Conservation (phyloP, 2,888 invertebrate genomes). For the Muscina levida region DNA sequence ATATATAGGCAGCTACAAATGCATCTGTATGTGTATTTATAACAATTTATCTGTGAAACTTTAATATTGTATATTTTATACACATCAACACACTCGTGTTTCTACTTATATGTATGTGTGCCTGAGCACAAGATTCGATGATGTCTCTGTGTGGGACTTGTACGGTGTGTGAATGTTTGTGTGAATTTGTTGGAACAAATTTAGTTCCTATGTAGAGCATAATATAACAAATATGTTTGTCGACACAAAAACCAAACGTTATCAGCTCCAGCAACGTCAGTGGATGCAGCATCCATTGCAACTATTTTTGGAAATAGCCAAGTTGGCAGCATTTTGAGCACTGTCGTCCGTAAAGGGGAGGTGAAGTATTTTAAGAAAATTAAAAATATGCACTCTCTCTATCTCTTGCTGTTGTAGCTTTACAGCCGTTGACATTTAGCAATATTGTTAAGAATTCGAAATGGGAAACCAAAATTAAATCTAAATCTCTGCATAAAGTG, state of each 20-base stretch:
- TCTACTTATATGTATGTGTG: constrained; percentile 22
- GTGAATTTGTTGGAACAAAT: constrained; percentile 47
- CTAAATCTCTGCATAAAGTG: no score
- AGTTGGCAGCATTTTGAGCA: constrained; percentile 60
- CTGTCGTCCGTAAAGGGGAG: constrained; percentile 35
- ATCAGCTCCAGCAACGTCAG: constrained; percentile 19
- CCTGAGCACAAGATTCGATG: constrained; percentile 32
- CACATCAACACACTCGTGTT: no score
- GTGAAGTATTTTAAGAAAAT: constrained; percentile 65
- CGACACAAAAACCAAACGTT: constrained; percentile 51
- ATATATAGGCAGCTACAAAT: neutral
- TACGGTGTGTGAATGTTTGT: constrained; percentile 19
- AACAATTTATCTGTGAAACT: constrained; percentile 44
- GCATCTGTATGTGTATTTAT: constrained; percentile 43
- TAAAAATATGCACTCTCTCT: constrained; percentile 51
- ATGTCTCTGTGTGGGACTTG: neutral
- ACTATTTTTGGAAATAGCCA: constrained; percentile 48
- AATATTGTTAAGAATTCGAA: constrained; percentile 44
- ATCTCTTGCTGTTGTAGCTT: no score
- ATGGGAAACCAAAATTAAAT: constrained; percentile 41
- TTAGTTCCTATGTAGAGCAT: constrained; percentile 25
- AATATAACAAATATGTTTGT: constrained; percentile 65
- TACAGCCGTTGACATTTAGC: constrained; percentile 55
- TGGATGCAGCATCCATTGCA: neutral
- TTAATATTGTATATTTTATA: constrained; percentile 53